phyloP scores from a whole-genome alignment of 1,140 invertebrate genomes.

The Lysiphlebus fabarum region DNA sequence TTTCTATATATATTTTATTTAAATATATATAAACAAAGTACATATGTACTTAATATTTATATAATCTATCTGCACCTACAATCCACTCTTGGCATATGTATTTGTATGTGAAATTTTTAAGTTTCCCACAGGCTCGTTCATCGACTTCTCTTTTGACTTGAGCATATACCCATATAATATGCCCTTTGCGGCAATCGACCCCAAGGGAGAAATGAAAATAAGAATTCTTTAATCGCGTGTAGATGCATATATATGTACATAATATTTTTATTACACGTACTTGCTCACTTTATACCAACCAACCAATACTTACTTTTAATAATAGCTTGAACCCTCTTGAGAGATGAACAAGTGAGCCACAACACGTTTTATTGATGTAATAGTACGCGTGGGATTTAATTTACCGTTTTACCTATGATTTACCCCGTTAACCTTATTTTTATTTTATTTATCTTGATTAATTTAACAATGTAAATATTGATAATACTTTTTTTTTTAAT shows the following conservation, averaged over 20 bases:
- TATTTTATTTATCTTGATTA: no score
- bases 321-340: conserved; percentile 11
- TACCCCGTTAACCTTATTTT: conserved; percentile 7
- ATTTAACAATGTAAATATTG: no score
- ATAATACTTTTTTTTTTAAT: no score
- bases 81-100: no score
- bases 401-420: not conserved
- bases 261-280: not conserved
- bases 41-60: no score
- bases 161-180: no score
- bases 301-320: conserved; percentile 25
- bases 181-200: no score
- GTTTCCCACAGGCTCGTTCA: conserved; percentile 32
- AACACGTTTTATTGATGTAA: not conserved
- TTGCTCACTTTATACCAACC: not conserved
- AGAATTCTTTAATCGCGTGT: not conserved
- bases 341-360: conserved; percentile 1
- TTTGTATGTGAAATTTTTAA: conserved; percentile 33
- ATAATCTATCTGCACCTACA: no score
- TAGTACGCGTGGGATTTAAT: no score
- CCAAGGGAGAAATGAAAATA: not conserved
- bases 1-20: no score
- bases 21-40: no score
- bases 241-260: conserved; percentile 8
- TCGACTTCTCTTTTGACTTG: not conserved